These are phyloP conservation scores for Nematopogon swammerdamellus DNA, from an alignment of 2,888 invertebrate species.

Conservation along the genomic window DNA sequence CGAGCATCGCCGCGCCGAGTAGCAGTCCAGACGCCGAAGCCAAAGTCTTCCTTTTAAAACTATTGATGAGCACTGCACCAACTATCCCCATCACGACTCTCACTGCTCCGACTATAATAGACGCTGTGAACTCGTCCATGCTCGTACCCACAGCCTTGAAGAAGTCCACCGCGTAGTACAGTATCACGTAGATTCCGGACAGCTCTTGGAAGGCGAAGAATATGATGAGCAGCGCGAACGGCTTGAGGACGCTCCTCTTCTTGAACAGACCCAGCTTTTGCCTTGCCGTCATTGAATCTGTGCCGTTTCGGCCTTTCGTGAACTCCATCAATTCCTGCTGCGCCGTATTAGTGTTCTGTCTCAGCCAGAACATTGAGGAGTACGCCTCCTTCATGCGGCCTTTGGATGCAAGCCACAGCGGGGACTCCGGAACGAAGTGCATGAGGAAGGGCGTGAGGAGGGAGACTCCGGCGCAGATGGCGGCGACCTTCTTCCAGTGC, in stretches of 20 bases:
- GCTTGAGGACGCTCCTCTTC: constrained; percentile 60
- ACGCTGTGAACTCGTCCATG: constrained; percentile 64
- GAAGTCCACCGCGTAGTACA: constrained; percentile 70
- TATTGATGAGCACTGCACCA: constrained; percentile 64
- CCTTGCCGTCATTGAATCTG: constrained; percentile 33
- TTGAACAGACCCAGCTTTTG: constrained; percentile 41
- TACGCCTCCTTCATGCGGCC: constrained; percentile 60
- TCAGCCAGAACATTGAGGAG: constrained; percentile 61
- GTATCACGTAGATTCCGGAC: constrained; percentile 69
- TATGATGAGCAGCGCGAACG: constrained; percentile 61
- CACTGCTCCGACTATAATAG: constrained; percentile 66
- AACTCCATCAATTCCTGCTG: constrained; percentile 63
- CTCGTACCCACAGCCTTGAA: constrained; percentile 65
- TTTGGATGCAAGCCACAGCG: constrained; percentile 62
- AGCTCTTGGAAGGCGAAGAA: constrained; percentile 70
- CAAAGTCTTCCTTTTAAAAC: constrained; percentile 59
- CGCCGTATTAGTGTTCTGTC: constrained; percentile 59
- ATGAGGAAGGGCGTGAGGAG: constrained; percentile 55
- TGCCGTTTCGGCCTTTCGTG: constrained; percentile 38
- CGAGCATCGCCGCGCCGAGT: constrained; percentile 63
- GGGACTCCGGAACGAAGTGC: constrained; percentile 67
- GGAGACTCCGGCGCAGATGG: constrained; percentile 59
- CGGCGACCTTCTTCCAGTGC: constrained; percentile 64
- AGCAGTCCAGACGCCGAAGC: constrained; percentile 63
- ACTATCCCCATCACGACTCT: constrained; percentile 64